Conservation (phyloP, 2,797 vertebrate genomes). For the Xenops minutus region DNA sequence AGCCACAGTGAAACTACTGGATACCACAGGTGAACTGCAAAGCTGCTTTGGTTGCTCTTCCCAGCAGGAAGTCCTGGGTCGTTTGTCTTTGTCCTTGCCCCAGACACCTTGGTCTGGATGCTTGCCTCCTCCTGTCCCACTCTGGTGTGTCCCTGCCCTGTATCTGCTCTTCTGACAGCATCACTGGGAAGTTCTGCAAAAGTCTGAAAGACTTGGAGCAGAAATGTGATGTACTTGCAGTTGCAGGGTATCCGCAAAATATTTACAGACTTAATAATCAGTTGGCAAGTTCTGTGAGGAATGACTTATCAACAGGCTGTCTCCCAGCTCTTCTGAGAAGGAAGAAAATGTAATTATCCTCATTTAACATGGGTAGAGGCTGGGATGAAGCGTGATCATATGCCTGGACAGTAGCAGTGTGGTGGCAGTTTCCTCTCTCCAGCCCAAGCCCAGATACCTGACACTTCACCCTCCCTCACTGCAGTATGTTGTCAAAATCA, state of each 20-base stretch:
- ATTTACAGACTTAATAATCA: neutral
- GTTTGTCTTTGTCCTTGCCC: neutral
- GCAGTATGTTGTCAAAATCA: neutral
- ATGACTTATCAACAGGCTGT: neutral
- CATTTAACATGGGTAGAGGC: neutral
- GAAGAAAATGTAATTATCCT: neutral
- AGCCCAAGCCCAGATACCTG: neutral
- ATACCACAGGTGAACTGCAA: rapidly evolving
- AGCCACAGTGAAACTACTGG: neutral
- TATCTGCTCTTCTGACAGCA: neutral
- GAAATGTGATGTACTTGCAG: neutral
- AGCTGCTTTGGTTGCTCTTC: neutral
- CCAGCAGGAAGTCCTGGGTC: neutral
- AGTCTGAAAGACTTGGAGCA: neutral
- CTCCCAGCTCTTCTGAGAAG: neutral
- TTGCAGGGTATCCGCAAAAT: neutral
- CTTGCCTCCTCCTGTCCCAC: neutral
- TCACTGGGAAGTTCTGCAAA: neutral
- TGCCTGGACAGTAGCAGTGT: neutral
- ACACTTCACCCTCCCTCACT: neutral
- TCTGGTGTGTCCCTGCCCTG: neutral
- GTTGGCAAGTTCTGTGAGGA: neutral
- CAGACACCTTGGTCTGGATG: neutral
- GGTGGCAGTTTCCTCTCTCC: neutral
- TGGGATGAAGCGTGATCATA: rapidly evolving